Evolutionary conservation across 2,888 invertebrate species (phyloP).

Genomic region (Pollenia labialis): DNA sequence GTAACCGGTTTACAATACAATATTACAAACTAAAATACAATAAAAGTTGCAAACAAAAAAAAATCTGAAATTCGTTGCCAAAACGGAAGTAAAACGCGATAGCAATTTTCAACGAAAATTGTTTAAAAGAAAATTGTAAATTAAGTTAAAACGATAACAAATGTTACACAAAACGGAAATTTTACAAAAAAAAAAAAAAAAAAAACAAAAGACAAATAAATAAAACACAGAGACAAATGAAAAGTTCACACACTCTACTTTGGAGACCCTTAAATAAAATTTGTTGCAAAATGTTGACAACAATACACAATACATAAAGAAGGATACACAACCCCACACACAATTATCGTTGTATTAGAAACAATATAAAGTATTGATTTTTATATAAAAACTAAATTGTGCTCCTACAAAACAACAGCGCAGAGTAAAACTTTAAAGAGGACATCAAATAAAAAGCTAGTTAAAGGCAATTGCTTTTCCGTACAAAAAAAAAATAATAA

Average conservation of each 20-base stretch:
- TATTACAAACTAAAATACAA: constrained; percentile 18
- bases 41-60: constrained; percentile 17
- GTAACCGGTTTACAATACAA: constrained; percentile 51
- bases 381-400: constrained; percentile 13
- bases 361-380: constrained; percentile 58
- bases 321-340: not conserved
- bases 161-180: constrained; percentile 61
- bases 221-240: constrained; percentile 14
- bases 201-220: constrained; percentile 5
- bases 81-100: constrained; percentile 61
- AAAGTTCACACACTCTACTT: constrained; percentile 39
- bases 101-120: constrained; percentile 60
- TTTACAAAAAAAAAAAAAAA: constrained; percentile 18
- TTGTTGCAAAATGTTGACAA: constrained; percentile 22
- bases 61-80: constrained; percentile 45
- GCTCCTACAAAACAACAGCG: constrained; percentile 3
- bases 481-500: not conserved
- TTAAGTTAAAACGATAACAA: constrained; percentile 66
- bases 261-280: constrained; percentile 40
- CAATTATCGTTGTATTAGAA: not conserved
- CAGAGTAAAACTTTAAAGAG: constrained; percentile 26
- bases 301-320: not conserved
- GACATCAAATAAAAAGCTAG: constrained; percentile 34
- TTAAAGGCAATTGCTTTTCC: not conserved
- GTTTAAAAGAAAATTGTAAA: constrained; percentile 54